These are phyloP conservation scores for Xiphophorus maculatus DNA, from an alignment of 2,113 vertebrate species.

Conservation along the genomic window DNA sequence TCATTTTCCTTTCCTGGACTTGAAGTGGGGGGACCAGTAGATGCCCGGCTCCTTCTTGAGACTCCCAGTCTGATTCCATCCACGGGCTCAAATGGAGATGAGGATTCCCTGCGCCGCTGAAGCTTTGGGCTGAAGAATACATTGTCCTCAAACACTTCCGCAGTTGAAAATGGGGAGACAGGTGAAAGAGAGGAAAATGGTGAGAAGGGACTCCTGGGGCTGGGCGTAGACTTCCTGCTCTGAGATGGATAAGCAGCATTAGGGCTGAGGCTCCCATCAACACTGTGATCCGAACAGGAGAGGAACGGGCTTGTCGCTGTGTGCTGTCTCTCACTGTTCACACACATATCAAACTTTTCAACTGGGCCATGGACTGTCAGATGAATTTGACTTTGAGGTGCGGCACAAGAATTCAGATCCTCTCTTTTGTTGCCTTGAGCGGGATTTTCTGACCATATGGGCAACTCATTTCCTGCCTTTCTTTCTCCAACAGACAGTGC, in stretches of 20 bases:
- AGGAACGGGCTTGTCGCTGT: slow-evolving; percentile 31
- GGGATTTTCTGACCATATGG: slow-evolving; percentile 28
- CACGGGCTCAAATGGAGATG: slow-evolving; percentile 51
- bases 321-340: slow-evolving; percentile 24
- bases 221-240: slow-evolving; percentile 52
- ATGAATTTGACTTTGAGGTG: slow-evolving; percentile 34
- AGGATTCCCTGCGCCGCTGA: slow-evolving; percentile 49
- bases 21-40: slow-evolving; percentile 50
- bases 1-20: slow-evolving; percentile 30
- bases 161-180: slow-evolving; percentile 49
- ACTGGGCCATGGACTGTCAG: slow-evolving; percentile 24
- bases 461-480: slow-evolving; percentile 5
- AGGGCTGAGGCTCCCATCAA: slow-evolving; percentile 14
- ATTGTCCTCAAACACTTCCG: slow-evolving; percentile 63
- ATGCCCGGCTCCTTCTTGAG: slow-evolving; percentile 50
- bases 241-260: slow-evolving; percentile 28
- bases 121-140: slow-evolving; percentile 76
- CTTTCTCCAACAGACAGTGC: slow-evolving; percentile 2
- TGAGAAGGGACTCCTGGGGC: slow-evolving; percentile 67
- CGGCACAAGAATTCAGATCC: neutral
- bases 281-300: slow-evolving; percentile 44
- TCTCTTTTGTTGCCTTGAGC: slow-evolving; percentile 10
- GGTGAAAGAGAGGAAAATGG: slow-evolving; percentile 65
- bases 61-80: slow-evolving; percentile 45
- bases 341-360: slow-evolving; percentile 31